Conservation (phyloP, 2,888 invertebrate species). For the Linyphia triangularis region DNA sequence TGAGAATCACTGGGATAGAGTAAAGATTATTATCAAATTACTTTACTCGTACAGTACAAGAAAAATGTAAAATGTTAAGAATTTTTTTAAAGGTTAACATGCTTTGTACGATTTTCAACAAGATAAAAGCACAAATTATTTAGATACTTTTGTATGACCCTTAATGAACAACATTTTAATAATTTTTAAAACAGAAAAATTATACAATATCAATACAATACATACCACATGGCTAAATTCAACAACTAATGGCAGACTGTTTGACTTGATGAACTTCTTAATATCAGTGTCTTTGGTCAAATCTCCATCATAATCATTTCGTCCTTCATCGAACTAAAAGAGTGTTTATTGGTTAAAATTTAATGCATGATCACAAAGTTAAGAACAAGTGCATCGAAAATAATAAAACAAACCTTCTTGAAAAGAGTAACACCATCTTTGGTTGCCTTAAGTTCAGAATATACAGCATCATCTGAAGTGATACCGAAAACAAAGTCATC, state of each 20-base stretch:
- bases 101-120: no score
- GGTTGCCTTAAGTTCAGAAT: slow-evolving; percentile 88
- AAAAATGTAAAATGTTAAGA: no score
- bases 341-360: not conserved
- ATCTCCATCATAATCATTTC: slow-evolving; percentile 87
- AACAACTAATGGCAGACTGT: slow-evolving; percentile 93
- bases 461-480: slow-evolving; percentile 88
- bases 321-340: slow-evolving; percentile 90
- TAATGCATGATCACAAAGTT: not conserved
- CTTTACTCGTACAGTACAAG: no score
- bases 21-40: no score
- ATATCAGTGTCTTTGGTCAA: slow-evolving; percentile 84
- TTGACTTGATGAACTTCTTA: slow-evolving; percentile 89
- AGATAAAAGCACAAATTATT: no score
- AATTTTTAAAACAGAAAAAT: no score
- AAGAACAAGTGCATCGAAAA: not conserved
- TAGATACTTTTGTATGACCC: no score
- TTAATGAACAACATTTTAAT: no score
- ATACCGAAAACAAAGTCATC: slow-evolving; percentile 95
- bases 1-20: no score
- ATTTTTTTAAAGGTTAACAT: no score
- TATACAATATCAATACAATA: not conserved
- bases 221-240: slow-evolving; percentile 94
- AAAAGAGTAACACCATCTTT: slow-evolving; percentile 91
- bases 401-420: slow-evolving; percentile 87